A percentile compares a stretch with the other conserved stretches of the same genome.
Conservation (phyloP, 2,888 invertebrate genomes). For the Pollenia labialis region DNA sequence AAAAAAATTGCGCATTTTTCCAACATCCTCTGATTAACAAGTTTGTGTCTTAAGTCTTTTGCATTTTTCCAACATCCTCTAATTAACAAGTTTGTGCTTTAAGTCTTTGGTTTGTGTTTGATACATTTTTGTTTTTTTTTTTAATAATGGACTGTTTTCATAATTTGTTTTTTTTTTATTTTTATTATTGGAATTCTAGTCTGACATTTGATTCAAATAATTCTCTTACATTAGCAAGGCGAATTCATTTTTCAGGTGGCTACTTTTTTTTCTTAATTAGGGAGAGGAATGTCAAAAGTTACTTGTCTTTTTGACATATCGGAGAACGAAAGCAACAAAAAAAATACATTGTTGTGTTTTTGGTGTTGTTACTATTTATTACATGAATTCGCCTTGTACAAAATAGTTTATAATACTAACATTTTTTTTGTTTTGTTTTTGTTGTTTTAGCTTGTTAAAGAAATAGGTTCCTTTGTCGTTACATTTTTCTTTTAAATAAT, state of each 20-base stretch:
- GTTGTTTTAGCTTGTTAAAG: background rate
- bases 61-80: background rate
- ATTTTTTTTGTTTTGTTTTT: background rate
- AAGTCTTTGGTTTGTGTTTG: conserved; percentile 6
- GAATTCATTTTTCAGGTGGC: too few species aligned
- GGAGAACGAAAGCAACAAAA: too few species aligned
- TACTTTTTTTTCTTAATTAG: too few species aligned
- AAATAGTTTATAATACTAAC: background rate
- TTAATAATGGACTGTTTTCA: background rate
- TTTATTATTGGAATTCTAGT: background rate
- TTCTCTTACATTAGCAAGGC: conserved; percentile 32
- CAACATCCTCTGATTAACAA: too few species aligned
- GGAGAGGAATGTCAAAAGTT: too few species aligned
- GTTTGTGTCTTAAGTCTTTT: too few species aligned
- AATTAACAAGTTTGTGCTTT: background rate
- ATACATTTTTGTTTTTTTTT: background rate
- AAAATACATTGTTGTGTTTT: too few species aligned
- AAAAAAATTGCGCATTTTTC: too few species aligned
- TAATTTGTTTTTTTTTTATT: background rate
- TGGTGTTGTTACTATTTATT: too few species aligned
- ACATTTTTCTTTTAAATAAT: background rate
- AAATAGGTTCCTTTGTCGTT: background rate
- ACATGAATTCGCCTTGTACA: too few species aligned
- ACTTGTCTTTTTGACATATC: too few species aligned
- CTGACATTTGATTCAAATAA: background rate